Conservation (phyloP, 2,888 invertebrate genomes). For the Aromia moschata region DNA sequence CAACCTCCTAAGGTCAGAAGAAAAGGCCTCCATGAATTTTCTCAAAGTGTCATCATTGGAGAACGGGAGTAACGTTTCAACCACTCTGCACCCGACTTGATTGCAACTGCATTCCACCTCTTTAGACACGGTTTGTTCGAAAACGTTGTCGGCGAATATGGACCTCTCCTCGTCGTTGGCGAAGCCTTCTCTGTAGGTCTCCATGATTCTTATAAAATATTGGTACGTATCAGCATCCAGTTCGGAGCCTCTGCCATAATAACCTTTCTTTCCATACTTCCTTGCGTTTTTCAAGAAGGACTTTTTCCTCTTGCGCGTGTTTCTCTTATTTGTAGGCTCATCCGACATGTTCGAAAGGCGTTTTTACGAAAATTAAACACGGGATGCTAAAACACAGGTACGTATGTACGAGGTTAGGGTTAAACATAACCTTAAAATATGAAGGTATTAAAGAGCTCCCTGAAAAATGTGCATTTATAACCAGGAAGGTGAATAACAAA, state of each 20-base stretch:
- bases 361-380: no score
- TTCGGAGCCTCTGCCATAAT: slow-evolving; percentile 75
- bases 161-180: slow-evolving; percentile 75
- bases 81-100: slow-evolving; percentile 80
- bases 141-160: slow-evolving; percentile 78
- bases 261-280: slow-evolving; percentile 79
- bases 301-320: slow-evolving; percentile 71
- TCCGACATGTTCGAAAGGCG: slow-evolving; percentile 38
- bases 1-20: slow-evolving; percentile 73
- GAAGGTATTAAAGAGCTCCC: no score
- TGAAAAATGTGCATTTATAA: no score
- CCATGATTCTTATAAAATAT: slow-evolving; percentile 80
- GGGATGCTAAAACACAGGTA: no score
- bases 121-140: slow-evolving; percentile 74
- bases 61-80: slow-evolving; percentile 79
- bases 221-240: slow-evolving; percentile 78
- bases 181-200: slow-evolving; percentile 74
- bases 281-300: slow-evolving; percentile 76
- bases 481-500: no score
- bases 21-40: slow-evolving; percentile 71
- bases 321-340: slow-evolving; percentile 30
- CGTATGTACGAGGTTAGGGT: no score
- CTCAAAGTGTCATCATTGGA: slow-evolving; percentile 72
- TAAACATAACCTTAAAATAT: no score
- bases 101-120: slow-evolving; percentile 80